These are phyloP conservation scores for Cheiracanthium punctorium DNA, from an alignment of 2,888 invertebrate species.

Conservation along the genomic window DNA sequence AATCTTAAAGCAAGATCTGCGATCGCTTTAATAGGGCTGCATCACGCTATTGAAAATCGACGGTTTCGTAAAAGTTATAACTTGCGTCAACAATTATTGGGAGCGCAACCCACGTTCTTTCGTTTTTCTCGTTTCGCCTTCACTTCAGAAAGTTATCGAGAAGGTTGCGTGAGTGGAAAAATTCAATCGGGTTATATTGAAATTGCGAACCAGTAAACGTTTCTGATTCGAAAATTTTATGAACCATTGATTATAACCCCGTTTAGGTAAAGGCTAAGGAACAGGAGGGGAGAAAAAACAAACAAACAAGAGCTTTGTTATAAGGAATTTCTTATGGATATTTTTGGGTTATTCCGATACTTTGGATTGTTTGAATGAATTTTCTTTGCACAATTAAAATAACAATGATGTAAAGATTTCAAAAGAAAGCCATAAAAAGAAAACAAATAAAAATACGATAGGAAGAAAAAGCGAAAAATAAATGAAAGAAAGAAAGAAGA, in stretches of 20 bases:
- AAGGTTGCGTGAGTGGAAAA: not conserved
- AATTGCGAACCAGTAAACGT: not conserved
- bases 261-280: not conserved
- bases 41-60: slow-evolving; percentile 44
- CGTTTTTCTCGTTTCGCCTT: not conserved
- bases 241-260: not conserved
- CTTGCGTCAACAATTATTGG: slow-evolving; percentile 46
- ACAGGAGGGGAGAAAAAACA: no score
- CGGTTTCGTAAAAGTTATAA: slow-evolving; percentile 43
- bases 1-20: not conserved
- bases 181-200: not conserved
- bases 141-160: not conserved
- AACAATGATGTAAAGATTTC: no score
- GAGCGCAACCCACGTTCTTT: slow-evolving; percentile 16
- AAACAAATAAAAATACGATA: no score
- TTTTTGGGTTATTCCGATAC: no score
- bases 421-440: no score
- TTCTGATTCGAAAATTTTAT: not conserved
- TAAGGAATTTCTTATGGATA: no score
- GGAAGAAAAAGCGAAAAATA: no score
- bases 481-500: no score
- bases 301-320: no score
- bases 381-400: no score
- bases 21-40: slow-evolving; percentile 34
- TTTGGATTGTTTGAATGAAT: no score